Evolutionary conservation across 1,140 invertebrate species (phyloP), one percentile per base, ranked within the genome.

Genomic region (Pogonus chalceus): DNA sequence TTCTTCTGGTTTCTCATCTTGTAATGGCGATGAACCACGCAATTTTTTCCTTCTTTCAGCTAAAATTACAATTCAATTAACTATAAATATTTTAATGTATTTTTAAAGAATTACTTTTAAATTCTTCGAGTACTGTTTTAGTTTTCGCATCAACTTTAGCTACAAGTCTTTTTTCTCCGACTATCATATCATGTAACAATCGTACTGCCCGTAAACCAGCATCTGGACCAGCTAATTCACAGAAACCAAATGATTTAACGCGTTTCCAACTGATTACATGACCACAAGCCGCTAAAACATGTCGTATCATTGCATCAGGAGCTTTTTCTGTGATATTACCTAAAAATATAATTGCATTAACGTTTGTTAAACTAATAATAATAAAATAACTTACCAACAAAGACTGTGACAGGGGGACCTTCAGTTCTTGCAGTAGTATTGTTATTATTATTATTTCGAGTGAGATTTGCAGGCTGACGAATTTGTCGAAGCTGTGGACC

Each of bases 121-220:
- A 97, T 57, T 94, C 89, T 72, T 96, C 92, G 58, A 98, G 76
- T 47, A 93, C 81, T 49, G 88, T 84, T 78, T 96, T 92, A 58
- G 94, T 95, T 79, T 98, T 98, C 26, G 92, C 90, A 76, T 98
- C 96, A n/a, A 96, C 93, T 78, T 95, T 94, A 0, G 95, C 94
- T 23, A 98, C 86, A 55, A 99, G 74, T 66, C 88, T 88, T 70
- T 96, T 97, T 35, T 92, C 93, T 39, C 89, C 91, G 57, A 99
- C 85, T 72, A 90, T 83, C 70, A 92, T 85, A 61, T 96, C 93
- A 74, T 98, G 94, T 7, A 99, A 76, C 53, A 99, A 73, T 51
- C 96, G 75, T 52, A 99, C 92, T 60, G 95, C 94, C 60, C 95
- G 77, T 51, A 98, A 76, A 21, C 94, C 96, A 1, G 93, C 90